Evolutionary conservation across 1,140 invertebrate genomes (phyloP).

Genomic region (Scaptomyza montana): DNA sequence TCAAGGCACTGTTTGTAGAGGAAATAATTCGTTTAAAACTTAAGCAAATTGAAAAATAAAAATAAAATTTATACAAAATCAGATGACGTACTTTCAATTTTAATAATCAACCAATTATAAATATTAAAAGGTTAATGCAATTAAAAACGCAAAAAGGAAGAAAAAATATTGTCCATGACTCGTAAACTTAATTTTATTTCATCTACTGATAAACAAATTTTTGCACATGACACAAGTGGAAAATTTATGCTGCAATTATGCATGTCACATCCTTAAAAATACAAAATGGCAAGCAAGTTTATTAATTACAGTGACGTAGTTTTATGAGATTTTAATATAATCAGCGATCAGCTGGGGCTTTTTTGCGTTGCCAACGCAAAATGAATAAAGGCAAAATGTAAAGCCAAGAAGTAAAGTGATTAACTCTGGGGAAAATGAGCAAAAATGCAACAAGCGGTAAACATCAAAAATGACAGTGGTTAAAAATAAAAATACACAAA

Average conservation of each 20-base stretch:
- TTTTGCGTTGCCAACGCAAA: constrained; percentile 20
- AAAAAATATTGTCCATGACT: neutral
- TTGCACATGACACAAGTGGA: neutral
- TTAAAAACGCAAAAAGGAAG: no score
- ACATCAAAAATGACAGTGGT: constrained; percentile 17
- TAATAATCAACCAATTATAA: neutral
- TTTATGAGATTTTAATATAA: constrained; percentile 71
- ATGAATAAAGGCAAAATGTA: constrained; percentile 37
- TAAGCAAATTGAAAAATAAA: no score
- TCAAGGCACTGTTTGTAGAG: no score
- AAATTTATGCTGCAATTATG: constrained; percentile 12
- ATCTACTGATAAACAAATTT: neutral
- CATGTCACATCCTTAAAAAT: constrained; percentile 24
- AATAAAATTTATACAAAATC: no score
- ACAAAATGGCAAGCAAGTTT: constrained; percentile 55
- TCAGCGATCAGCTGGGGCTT: constrained; percentile 25
- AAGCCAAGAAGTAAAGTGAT: constrained; percentile 57
- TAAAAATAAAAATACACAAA: constrained; percentile 12
- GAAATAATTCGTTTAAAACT: no score
- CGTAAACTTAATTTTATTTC: neutral
- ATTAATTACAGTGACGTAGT: constrained; percentile 64
- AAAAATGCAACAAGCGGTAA: constrained; percentile 37
- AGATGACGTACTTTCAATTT: neutral
- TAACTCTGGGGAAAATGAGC: constrained; percentile 44
- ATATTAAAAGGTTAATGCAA: neutral